Evolutionary conservation across 30 jellyfish, hydroid and myxozoan species (phyloP).

Genomic region (Chrysaora quinquecirrha): DNA sequence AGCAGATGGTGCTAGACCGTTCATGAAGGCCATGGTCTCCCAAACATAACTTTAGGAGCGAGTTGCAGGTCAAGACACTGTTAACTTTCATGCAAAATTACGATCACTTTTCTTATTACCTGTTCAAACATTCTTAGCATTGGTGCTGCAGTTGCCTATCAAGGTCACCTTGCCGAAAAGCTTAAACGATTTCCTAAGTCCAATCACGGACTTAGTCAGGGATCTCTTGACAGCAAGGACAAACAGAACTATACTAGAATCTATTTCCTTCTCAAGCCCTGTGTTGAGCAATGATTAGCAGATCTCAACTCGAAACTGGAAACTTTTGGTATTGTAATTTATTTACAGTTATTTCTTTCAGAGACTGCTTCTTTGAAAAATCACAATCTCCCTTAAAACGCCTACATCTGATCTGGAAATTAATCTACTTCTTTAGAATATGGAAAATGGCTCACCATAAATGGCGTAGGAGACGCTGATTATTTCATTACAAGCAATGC

Average conservation of each 20-base stretch:
- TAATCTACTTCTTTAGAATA: neutral
- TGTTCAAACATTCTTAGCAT: neutral
- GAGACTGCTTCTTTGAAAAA: neutral
- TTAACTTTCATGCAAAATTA: neutral
- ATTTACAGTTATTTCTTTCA: neutral
- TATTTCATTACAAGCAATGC: conserved; percentile 15
- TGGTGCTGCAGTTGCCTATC: neutral
- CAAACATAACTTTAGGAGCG: conserved; percentile 18
- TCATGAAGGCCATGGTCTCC: conserved; percentile 48
- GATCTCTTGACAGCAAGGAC: neutral
- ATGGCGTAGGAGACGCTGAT: no score
- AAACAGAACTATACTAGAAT: neutral
- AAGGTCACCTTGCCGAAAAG: conserved; percentile 10
- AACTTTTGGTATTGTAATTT: neutral
- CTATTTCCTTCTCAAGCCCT: neutral
- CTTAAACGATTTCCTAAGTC: conserved; percentile 30
- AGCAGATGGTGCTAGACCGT: conserved; percentile 73
- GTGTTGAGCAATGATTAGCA: neutral
- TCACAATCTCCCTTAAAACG: neutral
- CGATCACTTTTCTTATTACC: neutral
- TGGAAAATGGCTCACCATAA: neutral
- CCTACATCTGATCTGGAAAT: neutral
- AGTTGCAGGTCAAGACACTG: neutral
- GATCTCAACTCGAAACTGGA: neutral
- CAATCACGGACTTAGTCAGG: conserved; percentile 12